These are phyloP conservation scores for Lasioglossum vierecki DNA, from an alignment of 2,888 invertebrate species.

Conservation along the genomic window DNA sequence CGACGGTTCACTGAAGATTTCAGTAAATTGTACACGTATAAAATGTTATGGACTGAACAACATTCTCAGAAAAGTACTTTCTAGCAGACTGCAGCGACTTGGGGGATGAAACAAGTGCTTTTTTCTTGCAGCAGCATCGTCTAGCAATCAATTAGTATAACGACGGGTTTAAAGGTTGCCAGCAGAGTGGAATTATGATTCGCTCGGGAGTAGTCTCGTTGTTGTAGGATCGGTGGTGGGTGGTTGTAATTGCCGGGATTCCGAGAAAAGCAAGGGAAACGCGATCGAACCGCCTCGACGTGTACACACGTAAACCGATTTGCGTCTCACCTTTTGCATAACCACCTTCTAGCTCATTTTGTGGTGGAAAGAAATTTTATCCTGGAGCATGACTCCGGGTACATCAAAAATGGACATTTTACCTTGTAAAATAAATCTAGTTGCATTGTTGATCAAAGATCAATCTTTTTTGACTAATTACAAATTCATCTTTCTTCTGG, in stretches of 20 bases:
- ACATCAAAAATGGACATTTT: not conserved
- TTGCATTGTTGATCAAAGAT: not conserved
- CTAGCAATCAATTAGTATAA: not conserved
- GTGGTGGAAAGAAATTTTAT: no score
- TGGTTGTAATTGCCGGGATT: not conserved
- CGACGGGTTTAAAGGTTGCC: not conserved
- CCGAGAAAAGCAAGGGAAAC: not conserved
- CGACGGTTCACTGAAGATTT: no score
- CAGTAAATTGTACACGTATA: no score
- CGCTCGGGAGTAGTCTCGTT: not conserved
- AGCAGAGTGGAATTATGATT: not conserved
- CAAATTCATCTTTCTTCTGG: not conserved
- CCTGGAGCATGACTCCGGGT: not conserved
- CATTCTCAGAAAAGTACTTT: no score
- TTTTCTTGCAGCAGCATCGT: not conserved
- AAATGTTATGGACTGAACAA: no score
- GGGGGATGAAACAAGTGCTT: not conserved
- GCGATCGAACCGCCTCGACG: constrained; percentile 9
- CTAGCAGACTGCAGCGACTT: not conserved
- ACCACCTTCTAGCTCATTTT: no score
- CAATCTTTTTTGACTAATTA: not conserved
- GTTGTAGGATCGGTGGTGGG: not conserved
- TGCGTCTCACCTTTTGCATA: not conserved
- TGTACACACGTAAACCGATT: not conserved
- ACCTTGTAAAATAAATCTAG: not conserved